Base-by-base conservation (phyloP, 2,113 vertebrate genomes). In the Phoenicopterus ruber region DNA sequence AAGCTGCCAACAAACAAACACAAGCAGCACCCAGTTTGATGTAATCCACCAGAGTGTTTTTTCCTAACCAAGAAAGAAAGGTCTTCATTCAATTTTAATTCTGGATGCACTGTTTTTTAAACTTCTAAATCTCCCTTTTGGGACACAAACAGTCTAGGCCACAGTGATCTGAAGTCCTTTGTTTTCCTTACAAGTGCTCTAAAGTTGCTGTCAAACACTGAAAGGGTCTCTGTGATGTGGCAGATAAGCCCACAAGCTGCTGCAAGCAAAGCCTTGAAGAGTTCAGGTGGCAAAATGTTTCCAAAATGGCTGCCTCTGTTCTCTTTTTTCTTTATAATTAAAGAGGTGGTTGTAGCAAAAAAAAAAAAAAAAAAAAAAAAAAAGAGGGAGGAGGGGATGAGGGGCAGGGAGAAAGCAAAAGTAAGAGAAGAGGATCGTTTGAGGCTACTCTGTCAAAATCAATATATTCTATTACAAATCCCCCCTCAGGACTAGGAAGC, bases 181-280 rank as follows among this genome's bases (percentile, higher is more conserved):
- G 54, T 89, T 95, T 96, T 80, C 38, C 28, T 83, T 82, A 36
- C 50, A 93, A 96, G 26, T 36, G 12, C 42, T 87, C 72, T 90
- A 67, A 86, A 90, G 38, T 86, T 88, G 42, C 32, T 87, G 73
- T 92, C 72, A 86, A 76, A 86, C 31, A 74, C 22, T 88, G 61
- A 77, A 95, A 82, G 55, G 24, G 49, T 90, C 38, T 84, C 69
- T 95, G 69, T 79, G 94, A 95, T 93, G 88, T 42, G 32, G 44
- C 46, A 94, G 83, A 91, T 90, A 94, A 95, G 50, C 34, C 86
- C 95, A 90, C 58, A 92, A 88, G 55, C 88, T 87, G 38, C 7
- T 4, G 81, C 36, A 87, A 78, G 46, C 44, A 92, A 93, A 85
- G 6, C 40, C 76, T 59, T 79, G 46, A 95, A 83, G 77, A 90